Base-by-base conservation (phyloP, 2,113 vertebrate genomes). In the Cathartes aura region DNA sequence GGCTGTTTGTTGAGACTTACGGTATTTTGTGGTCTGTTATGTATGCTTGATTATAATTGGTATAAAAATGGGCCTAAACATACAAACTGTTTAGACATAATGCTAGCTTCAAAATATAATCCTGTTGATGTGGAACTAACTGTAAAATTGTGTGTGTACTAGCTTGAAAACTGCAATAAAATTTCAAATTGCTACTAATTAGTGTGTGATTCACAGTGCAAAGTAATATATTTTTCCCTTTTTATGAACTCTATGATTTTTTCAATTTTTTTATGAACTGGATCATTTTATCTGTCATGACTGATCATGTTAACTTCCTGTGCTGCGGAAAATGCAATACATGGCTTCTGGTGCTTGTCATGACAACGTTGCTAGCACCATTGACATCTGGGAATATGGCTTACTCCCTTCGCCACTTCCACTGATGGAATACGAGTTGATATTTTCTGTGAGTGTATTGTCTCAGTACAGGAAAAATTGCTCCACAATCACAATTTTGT, bases 61-160 rank as follows among this genome's bases (percentile, higher is more conserved):
- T 95, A 92, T 92, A 95, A 96, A 97, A 95, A 95, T 75, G 96
- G 97, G 82, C 86, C 56, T 95, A 95, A 97, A 94, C 82, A 95
- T 88, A 60, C 75, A 93, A 97, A 97, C 86, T 87, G 91, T 96
- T 92, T 95, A 95, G 91, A 78, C 83, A 92, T 87, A 89, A 87
- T 60, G 90, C 73, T 91, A 55, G 48, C 56, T 95, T 94, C 76
- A 87, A 91, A 92, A 91, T 87, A 42, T 67, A 79, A 74, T 95
- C 64, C 93, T 92, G 76, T 92, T 89, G 75, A 71, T 94, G 59
- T 81, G 34, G 47, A 90, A 60, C 55, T 93, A 87, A 89, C 75
- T 86, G 79, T 73, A 96, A 92, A 94, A 92, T 70, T 79, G 7
- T 89, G 42, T 92, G 48, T 89, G 24, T 67, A 45, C 75, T 94